phyloP scores from a whole-genome alignment of 2,888 invertebrate species.

The Homarus gammarus region DNA sequence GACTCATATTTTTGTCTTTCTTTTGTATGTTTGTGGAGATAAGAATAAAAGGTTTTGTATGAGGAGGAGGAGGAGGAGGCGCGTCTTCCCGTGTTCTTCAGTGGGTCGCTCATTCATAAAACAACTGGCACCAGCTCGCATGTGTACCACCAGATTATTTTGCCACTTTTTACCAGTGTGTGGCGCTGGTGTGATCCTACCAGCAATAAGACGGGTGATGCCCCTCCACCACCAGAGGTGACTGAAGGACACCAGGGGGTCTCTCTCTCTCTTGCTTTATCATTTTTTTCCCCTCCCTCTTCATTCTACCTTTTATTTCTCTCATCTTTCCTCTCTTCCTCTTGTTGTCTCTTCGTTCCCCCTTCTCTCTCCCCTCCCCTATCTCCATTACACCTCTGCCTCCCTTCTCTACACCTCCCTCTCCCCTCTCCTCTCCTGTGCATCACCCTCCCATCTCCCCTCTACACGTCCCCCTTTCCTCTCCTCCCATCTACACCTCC shows the following conservation, averaged over 20 bases:
- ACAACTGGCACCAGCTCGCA: slow-evolving; percentile 12
- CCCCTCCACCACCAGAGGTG: slow-evolving; percentile 13
- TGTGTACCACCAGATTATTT: slow-evolving; percentile 22
- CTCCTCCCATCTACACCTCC: too few relatives aligned
- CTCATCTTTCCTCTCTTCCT: not conserved
- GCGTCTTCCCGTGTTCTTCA: slow-evolving; percentile 21
- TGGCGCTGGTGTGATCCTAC: slow-evolving; percentile 20
- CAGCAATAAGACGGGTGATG: slow-evolving; percentile 6
- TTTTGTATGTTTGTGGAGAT: too few relatives aligned
- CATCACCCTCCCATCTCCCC: too few relatives aligned
- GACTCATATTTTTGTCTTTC: too few relatives aligned
- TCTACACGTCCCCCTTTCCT: too few relatives aligned
- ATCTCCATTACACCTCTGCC: too few relatives aligned
- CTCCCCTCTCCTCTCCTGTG: too few relatives aligned
- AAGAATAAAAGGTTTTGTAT: too few relatives aligned
- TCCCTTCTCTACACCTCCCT: too few relatives aligned
- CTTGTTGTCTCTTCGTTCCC: not conserved
- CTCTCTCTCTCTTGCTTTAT: not conserved
- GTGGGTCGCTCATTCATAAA: slow-evolving; percentile 28
- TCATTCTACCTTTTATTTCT: not conserved
- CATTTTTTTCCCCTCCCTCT: not conserved
- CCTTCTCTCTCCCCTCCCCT: too few relatives aligned
- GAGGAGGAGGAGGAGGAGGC: too few relatives aligned
- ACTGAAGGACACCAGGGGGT: slow-evolving; percentile 15
- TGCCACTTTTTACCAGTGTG: not conserved